Conservation (phyloP, 1,140 invertebrate genomes). For the Drosophila seguyi region DNA sequence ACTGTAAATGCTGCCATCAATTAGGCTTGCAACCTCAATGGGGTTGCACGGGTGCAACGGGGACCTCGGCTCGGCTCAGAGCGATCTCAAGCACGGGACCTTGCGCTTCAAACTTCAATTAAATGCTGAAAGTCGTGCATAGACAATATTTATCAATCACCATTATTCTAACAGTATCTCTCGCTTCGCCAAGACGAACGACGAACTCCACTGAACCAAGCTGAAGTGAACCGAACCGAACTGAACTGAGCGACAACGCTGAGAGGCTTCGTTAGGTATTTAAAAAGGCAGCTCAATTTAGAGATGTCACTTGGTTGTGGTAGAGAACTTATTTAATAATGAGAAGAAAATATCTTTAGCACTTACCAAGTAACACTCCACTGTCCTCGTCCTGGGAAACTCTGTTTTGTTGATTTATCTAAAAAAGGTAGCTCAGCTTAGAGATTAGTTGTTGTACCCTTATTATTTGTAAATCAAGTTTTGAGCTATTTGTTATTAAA, state of each 20-base stretch:
- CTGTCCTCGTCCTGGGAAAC: too few relatives aligned
- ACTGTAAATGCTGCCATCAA: conserved; percentile 65
- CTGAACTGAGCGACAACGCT: conserved; percentile 11
- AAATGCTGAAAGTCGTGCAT: conserved; percentile 74
- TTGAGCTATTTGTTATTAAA: too few relatives aligned
- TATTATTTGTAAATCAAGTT: too few relatives aligned
- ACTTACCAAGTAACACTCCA: background rate
- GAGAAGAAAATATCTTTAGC: background rate
- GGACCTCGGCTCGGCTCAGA: conserved; percentile 1
- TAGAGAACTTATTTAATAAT: background rate
- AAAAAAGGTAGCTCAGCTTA: too few relatives aligned
- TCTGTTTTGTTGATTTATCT: too few relatives aligned
- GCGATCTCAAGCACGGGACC: conserved; percentile 31
- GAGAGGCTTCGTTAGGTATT: conserved; percentile 34
- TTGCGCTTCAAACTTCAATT: conserved; percentile 79
- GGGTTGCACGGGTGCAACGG: conserved; percentile 19
- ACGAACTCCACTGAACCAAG: conserved; percentile 15
- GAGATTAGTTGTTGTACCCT: too few relatives aligned
- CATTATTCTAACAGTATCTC: conserved; percentile 79
- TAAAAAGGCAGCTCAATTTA: conserved; percentile 39
- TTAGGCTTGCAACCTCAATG: conserved; percentile 55
- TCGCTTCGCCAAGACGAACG: conserved; percentile 23
- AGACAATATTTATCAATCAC: conserved; percentile 83
- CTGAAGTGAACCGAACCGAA: background rate
- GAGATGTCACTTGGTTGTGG: conserved; percentile 10